These are phyloP conservation scores for Lutjanus argentimaculatus DNA, from an alignment of 2,797 vertebrate genomes.

Conservation along the genomic window DNA sequence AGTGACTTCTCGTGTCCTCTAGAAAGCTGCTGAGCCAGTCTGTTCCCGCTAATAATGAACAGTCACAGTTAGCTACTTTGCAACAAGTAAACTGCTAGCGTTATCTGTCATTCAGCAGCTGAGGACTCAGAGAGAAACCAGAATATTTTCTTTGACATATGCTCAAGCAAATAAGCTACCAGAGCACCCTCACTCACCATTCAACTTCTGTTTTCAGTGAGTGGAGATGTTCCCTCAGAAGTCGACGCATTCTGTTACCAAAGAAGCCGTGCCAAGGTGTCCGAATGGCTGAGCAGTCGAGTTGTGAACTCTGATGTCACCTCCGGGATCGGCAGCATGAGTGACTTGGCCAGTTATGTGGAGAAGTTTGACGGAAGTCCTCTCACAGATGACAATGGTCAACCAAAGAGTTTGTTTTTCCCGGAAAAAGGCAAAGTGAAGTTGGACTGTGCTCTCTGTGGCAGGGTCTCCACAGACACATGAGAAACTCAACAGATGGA, in stretches of 20 bases:
- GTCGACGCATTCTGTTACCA: neutral
- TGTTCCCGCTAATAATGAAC: too few species aligned
- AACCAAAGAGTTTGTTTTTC: neutral
- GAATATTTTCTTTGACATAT: too few species aligned
- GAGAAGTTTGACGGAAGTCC: constrained; percentile 1
- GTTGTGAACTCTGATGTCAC: neutral
- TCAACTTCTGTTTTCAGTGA: constrained; percentile 58
- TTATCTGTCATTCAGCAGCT: too few species aligned
- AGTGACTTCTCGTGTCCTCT: too few species aligned
- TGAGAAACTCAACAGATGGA: neutral
- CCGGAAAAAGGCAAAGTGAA: neutral
- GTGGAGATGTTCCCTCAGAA: constrained; percentile 36
- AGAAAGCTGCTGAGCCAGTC: too few species aligned
- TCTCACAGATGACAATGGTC: neutral
- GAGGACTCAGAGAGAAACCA: too few species aligned
- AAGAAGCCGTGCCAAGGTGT: constrained; percentile 13
- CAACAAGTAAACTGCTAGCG: too few species aligned
- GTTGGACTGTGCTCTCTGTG: neutral
- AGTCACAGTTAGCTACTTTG: too few species aligned
- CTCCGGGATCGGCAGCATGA: constrained; percentile 45
- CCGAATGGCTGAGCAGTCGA: constrained; percentile 41
- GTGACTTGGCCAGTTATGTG: neutral
- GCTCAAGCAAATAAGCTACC: too few species aligned
- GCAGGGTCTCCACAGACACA: neutral
- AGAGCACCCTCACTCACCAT: too few species aligned